Evolutionary conservation across 2,113 vertebrate genomes (phyloP).

Genomic region (Tonatia bakeri): DNA sequence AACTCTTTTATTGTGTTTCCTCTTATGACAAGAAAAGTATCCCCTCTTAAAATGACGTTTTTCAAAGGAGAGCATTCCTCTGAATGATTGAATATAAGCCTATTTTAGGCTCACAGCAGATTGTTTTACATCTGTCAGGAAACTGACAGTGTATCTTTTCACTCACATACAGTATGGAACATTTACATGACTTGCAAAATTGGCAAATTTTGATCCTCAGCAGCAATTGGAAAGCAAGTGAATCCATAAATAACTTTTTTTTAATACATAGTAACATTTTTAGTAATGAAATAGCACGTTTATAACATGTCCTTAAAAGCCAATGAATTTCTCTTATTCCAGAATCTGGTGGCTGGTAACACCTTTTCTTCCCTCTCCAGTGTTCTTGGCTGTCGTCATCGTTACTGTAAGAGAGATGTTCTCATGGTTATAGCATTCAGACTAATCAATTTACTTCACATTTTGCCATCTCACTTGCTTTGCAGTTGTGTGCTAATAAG

Average conservation of each 20-base stretch:
- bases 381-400: neutral
- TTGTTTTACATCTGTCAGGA: conserved; percentile 68
- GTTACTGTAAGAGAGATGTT: neutral
- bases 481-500: neutral
- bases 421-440: neutral
- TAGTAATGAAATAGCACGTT: conserved; percentile 39
- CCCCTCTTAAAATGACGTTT: neutral
- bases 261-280: conserved; percentile 47
- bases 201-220: conserved; percentile 56
- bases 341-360: neutral
- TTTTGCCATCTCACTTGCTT: neutral
- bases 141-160: conserved; percentile 58
- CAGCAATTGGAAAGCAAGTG: conserved; percentile 62
- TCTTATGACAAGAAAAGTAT: neutral
- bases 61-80: conserved; percentile 8
- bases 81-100: conserved; percentile 27
- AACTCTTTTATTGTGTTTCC: neutral
- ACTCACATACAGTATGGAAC: conserved; percentile 56
- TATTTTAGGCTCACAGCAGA: conserved; percentile 69
- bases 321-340: neutral
- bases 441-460: neutral
- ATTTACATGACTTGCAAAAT: conserved; percentile 68
- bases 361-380: neutral
- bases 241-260: conserved; percentile 54
- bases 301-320: conserved; percentile 46